Percentiles rank a stretch among this genome's conserved stretches.
Evolutionary conservation across 2,113 vertebrate species (phyloP).

Genomic region (Oryzias curvinotus): DNA sequence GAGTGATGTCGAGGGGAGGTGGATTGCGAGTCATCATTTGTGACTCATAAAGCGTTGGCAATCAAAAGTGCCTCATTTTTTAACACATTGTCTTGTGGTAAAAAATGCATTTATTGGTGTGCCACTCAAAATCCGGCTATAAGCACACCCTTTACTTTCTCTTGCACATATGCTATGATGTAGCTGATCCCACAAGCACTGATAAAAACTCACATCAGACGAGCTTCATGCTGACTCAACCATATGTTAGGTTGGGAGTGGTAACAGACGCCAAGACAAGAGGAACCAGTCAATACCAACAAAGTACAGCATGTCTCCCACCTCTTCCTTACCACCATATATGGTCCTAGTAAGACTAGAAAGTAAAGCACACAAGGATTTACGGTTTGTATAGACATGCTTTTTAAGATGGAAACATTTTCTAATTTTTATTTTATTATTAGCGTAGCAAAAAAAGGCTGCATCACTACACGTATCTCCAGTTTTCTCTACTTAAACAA

Average conservation of each 20-base stretch:
- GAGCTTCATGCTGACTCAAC: slow-evolving; percentile 58
- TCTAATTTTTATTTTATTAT: too few relatives aligned
- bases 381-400: slow-evolving; percentile 4
- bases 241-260: slow-evolving; percentile 61
- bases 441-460: too few relatives aligned
- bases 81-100: slow-evolving; percentile 62
- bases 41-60: slow-evolving; percentile 78
- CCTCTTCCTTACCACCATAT: slow-evolving; percentile 59
- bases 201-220: slow-evolving; percentile 23
- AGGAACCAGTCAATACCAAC: slow-evolving; percentile 59
- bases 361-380: background rate
- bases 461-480: too few relatives aligned
- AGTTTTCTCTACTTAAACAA: too few relatives aligned
- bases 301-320: slow-evolving; percentile 61
- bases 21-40: slow-evolving; percentile 74
- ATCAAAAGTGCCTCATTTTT: slow-evolving; percentile 62
- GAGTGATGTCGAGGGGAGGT: slow-evolving; percentile 56
- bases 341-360: slow-evolving; percentile 38
- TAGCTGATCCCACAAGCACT: slow-evolving; percentile 15
- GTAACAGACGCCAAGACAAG: slow-evolving; percentile 64
- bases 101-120: slow-evolving; percentile 48
- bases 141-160: slow-evolving; percentile 25
- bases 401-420: too few relatives aligned
- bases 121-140: slow-evolving; percentile 9
- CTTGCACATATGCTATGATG: slow-evolving; percentile 15